Evolutionary conservation across 2,113 vertebrate species (phyloP).

Genomic region (Grallaria varia): DNA sequence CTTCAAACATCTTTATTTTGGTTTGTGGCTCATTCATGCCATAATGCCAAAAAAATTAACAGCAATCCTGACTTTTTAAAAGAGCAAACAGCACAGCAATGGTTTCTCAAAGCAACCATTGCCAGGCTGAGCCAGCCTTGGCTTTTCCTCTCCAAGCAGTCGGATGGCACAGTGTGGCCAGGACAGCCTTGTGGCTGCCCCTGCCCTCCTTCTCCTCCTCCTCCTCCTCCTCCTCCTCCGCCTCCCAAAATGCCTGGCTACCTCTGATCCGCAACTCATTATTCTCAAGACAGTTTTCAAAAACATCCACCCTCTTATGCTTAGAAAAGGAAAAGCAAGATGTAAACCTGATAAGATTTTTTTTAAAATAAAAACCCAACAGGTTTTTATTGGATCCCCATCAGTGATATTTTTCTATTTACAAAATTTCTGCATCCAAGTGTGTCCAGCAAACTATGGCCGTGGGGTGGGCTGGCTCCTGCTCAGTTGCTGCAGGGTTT

Average conservation of each 20-base stretch:
- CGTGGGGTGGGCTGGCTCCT: background rate
- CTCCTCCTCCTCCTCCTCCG: background rate
- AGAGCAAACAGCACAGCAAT: background rate
- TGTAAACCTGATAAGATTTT: background rate
- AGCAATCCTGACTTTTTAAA: background rate
- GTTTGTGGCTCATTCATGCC: background rate
- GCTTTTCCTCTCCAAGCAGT: accelerated
- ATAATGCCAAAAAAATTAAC: background rate
- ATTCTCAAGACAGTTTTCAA: background rate
- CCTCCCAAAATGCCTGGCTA: background rate
- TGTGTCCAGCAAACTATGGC: constrained; percentile 1
- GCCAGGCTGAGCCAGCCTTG: background rate
- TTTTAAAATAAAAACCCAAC: background rate
- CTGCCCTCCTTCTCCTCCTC: background rate
- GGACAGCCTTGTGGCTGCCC: background rate
- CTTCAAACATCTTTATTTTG: constrained; percentile 15
- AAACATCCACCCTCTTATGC: background rate
- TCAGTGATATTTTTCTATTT: constrained; percentile 42
- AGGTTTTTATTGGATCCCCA: constrained; percentile 22
- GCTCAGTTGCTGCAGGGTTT: background rate
- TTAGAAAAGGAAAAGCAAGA: background rate
- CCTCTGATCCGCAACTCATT: background rate
- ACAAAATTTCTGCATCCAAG: constrained; percentile 41
- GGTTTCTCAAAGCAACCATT: background rate
- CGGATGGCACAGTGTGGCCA: background rate